Percentiles rank a stretch among this genome's conserved stretches.
phyloP scores from a whole-genome alignment of 2,113 vertebrate genomes.

The Hemiscyllium ocellatum region DNA sequence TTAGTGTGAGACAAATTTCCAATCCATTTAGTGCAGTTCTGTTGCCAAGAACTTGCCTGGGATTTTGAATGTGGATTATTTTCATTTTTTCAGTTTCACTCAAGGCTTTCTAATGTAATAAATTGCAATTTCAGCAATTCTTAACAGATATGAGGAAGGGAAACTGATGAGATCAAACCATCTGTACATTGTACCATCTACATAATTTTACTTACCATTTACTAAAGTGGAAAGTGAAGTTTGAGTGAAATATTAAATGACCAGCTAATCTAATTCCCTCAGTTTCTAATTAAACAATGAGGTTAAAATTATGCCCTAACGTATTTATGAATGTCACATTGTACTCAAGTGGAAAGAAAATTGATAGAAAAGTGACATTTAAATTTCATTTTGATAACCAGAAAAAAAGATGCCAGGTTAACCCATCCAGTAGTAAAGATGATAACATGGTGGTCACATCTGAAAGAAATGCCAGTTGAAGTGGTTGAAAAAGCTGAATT shows the following conservation, averaged over 20 bases:
- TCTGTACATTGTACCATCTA: neutral
- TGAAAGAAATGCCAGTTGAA: neutral
- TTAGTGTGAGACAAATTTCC: neutral
- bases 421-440: neutral
- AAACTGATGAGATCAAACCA: neutral
- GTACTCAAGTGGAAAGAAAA: neutral
- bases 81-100: neutral
- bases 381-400: neutral
- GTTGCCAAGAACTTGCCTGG: slow-evolving; percentile 6
- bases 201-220: neutral
- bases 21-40: slow-evolving; percentile 1
- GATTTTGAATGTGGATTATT: neutral
- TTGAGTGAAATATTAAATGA: neutral
- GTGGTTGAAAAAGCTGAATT: no score
- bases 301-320: neutral
- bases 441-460: neutral
- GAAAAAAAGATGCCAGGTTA: neutral
- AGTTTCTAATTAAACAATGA: neutral
- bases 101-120: neutral
- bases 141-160: neutral
- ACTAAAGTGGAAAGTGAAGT: neutral
- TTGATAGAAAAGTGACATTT: neutral
- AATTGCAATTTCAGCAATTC: neutral
- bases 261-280: neutral
- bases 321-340: neutral